A percentile compares a stretch with the other conserved stretches of the same genome.
phyloP scores from a whole-genome alignment of 1,140 invertebrate species.

The Micrasema longulum region DNA sequence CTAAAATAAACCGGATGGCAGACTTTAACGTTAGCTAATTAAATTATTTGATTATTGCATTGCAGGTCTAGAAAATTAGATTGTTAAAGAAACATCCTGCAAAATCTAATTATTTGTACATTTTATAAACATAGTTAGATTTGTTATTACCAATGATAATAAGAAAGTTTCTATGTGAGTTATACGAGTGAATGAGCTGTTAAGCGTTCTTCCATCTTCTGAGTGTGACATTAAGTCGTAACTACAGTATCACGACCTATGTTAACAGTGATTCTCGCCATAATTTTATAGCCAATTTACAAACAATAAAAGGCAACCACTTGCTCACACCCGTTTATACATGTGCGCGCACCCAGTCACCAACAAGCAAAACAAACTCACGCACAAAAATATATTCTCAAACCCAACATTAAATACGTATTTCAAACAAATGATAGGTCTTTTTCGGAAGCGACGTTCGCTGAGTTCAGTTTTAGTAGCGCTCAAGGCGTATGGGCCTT shows the following conservation, averaged over 20 bases:
- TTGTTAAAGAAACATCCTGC: too few species aligned
- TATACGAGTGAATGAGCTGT: constrained; percentile 32
- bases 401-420: neutral
- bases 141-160: neutral
- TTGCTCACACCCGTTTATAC: constrained; percentile 62
- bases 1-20: too few species aligned
- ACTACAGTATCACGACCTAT: constrained; percentile 46
- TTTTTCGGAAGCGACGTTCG: neutral
- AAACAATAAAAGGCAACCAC: constrained; percentile 69
- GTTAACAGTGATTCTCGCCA: constrained; percentile 47
- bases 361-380: neutral
- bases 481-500: constrained; percentile 16
- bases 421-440: neutral
- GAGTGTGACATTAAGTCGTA: constrained; percentile 37
- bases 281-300: constrained; percentile 71
- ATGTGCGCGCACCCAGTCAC: constrained; percentile 58
- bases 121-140: too few species aligned
- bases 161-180: constrained; percentile 22
- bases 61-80: too few species aligned
- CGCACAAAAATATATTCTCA: neutral
- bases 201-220: constrained; percentile 15
- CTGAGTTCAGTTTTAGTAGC: neutral
- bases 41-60: too few species aligned
- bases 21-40: too few species aligned
- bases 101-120: too few species aligned